These are phyloP conservation scores for Sternotherus odoratus DNA, from an alignment of 2,797 vertebrate genomes.

Conservation along the genomic window DNA sequence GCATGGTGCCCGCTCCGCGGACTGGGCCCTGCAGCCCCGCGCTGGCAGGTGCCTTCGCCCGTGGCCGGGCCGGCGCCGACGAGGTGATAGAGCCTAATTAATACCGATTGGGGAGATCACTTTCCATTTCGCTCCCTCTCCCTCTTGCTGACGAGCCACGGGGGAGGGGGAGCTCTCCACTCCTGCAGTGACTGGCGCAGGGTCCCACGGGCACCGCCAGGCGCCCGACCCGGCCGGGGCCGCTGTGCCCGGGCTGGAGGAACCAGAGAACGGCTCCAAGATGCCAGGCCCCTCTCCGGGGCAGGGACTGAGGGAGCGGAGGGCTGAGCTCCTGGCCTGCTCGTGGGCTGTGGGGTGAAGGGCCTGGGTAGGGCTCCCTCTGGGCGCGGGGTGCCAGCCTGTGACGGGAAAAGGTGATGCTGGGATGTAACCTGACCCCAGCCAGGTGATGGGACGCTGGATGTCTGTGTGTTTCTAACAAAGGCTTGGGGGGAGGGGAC, in stretches of 20 bases:
- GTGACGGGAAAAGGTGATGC: too few relatives aligned
- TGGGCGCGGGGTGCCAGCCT: too few relatives aligned
- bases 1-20: not conserved
- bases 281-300: too few relatives aligned
- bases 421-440: too few relatives aligned
- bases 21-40: rapidly evolving
- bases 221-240: not conserved
- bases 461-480: too few relatives aligned
- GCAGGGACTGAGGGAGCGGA: too few relatives aligned
- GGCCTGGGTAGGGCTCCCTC: not conserved
- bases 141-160: constrained; percentile 49
- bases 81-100: constrained; percentile 77
- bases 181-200: not conserved
- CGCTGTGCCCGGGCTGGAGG: not conserved
- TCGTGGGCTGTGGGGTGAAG: too few relatives aligned
- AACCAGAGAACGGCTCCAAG: too few relatives aligned
- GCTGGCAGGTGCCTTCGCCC: not conserved
- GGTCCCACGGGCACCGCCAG: not conserved
- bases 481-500: too few relatives aligned
- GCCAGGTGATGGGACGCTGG: too few relatives aligned
- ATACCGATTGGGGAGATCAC: constrained; percentile 70
- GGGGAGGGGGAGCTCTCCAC: not conserved
- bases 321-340: too few relatives aligned
- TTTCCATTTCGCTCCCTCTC: constrained; percentile 58
- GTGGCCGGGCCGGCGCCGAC: constrained; percentile 14